A percentile compares a stretch with the other conserved stretches of the same genome.
Evolutionary conservation across 2,888 invertebrate genomes (phyloP).

Genomic region (Caenorhabditis sp.): DNA sequence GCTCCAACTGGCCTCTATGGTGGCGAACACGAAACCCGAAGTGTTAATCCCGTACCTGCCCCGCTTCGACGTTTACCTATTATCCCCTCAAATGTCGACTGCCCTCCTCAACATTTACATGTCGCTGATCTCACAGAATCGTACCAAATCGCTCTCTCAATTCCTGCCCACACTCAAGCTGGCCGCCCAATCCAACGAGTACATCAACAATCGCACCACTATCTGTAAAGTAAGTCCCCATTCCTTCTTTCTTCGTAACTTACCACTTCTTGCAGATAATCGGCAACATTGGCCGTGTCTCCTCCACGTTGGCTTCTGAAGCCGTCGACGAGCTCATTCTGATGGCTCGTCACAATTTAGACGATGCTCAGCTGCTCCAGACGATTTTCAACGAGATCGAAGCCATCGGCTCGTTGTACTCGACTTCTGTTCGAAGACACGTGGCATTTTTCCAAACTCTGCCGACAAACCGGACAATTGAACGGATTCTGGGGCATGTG

Average conservation of each 20-base stretch:
- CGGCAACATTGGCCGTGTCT: slow-evolving; percentile 69
- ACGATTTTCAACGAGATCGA: slow-evolving; percentile 72
- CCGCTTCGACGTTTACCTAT: slow-evolving; percentile 87
- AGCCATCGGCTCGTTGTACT: slow-evolving; percentile 40
- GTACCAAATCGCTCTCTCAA: slow-evolving; percentile 38
- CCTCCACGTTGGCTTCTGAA: slow-evolving; percentile 62
- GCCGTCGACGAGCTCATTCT: slow-evolving; percentile 68
- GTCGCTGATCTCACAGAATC: slow-evolving; percentile 79
- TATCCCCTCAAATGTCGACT: slow-evolving; percentile 83
- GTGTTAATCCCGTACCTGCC: slow-evolving; percentile 85
- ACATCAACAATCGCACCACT: slow-evolving; percentile 45
- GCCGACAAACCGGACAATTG: slow-evolving; percentile 31
- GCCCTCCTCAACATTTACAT: slow-evolving; percentile 86
- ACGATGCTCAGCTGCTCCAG: slow-evolving; percentile 58
- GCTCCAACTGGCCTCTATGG: slow-evolving; percentile 87
- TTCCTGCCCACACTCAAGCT: slow-evolving; percentile 50
- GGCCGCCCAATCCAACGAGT: slow-evolving; percentile 47
- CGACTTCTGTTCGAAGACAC: slow-evolving; percentile 23
- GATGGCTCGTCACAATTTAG: slow-evolving; percentile 52
- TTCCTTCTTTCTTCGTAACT: too few species aligned
- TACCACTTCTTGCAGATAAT: slow-evolving; percentile 64
- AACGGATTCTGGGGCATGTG: slow-evolving; percentile 32
- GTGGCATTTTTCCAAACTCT: slow-evolving; percentile 35
- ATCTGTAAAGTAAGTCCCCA: slow-evolving; percentile 54
- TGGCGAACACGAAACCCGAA: slow-evolving; percentile 87